These are phyloP conservation scores for Pinctada fucata DNA, from an alignment of 2,888 invertebrate species.

Conservation along the genomic window DNA sequence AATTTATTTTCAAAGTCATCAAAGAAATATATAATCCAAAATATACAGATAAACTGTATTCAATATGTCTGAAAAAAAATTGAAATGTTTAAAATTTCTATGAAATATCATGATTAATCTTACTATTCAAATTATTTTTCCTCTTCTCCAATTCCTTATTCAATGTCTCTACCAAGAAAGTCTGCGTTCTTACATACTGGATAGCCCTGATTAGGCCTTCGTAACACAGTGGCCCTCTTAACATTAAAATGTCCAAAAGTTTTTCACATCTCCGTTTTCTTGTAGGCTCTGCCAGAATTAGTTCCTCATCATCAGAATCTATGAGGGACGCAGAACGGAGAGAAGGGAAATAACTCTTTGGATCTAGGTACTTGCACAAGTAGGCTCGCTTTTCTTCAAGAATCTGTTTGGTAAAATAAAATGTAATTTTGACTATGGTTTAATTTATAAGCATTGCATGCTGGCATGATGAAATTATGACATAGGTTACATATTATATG, in stretches of 20 bases:
- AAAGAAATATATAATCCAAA: no score
- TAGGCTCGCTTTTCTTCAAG: conserved; percentile 41
- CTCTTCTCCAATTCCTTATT: conserved; percentile 43
- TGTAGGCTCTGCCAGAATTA: conserved; percentile 30
- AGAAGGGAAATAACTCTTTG: conserved; percentile 36
- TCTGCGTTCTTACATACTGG: conserved; percentile 38
- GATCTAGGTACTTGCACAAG: conserved; percentile 39
- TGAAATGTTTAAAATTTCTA: no score
- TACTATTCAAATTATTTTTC: conserved; percentile 40
- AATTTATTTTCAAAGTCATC: no score
- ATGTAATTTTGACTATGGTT: not conserved
- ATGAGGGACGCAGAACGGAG: conserved; percentile 35
- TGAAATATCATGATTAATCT: not conserved
- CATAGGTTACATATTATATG: no score
- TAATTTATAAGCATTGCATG: not conserved
- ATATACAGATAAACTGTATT: no score
- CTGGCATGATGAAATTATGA: no score
- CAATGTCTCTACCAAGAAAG: conserved; percentile 35
- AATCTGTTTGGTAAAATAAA: conserved; percentile 32
- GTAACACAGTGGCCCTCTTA: conserved; percentile 39
- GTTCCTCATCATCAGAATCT: conserved; percentile 37
- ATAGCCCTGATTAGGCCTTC: conserved; percentile 40
- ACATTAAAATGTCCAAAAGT: conserved; percentile 40
- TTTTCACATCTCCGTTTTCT: conserved; percentile 25
- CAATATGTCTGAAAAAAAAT: no score